Base-by-base conservation (phyloP, 2,888 invertebrate species). In the Andrena bucephala region DNA sequence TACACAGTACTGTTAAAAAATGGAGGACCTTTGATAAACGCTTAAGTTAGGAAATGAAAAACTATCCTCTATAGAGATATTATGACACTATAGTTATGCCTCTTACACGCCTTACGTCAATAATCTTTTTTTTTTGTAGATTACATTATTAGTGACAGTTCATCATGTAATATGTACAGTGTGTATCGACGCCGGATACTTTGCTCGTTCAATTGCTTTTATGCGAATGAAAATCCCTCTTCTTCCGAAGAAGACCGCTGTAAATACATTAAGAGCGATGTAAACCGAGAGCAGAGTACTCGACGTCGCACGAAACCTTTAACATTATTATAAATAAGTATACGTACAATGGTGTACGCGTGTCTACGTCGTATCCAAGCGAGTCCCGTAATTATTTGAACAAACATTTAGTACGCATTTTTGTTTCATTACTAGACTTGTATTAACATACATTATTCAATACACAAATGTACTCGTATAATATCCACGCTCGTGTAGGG, bases 11-110 rank as follows among this genome's bases (percentile, higher is more conserved):
- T 71, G 68, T 80, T 66, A 78, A 86, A 89, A 89, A 89, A 86
- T 89, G 90, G 90, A 91, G 91, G 90, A 90, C 90, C 62, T 89
- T 86, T 79, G 88, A 91, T 89, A 88, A 89, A 90, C 84, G 85
- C 86, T 88, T 85, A 88, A 86, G 77, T 88, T 85, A 90, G 84
- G 85, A 79, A 85, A 86, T 89, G 89, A 89, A 88, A 86, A 88
- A 83, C 86, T 89, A 88, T 88, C 80, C 80, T 78, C 86, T 89
- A 87, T 81, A 81, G 81, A 83, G 84, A 83, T 85, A 89, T 87
- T 87, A 90, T 89, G 88, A 90, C 90, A 90, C 88, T 90, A 85
- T 76, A 77, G 77, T 88, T 90, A 83, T 84, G 80, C 75, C 77
- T 81, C 77, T 75, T 77, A 79, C 81, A 75, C 83, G 70, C 66